Conservation (phyloP, 2,797 vertebrate genomes). For the Euthynnus affinis region DNA sequence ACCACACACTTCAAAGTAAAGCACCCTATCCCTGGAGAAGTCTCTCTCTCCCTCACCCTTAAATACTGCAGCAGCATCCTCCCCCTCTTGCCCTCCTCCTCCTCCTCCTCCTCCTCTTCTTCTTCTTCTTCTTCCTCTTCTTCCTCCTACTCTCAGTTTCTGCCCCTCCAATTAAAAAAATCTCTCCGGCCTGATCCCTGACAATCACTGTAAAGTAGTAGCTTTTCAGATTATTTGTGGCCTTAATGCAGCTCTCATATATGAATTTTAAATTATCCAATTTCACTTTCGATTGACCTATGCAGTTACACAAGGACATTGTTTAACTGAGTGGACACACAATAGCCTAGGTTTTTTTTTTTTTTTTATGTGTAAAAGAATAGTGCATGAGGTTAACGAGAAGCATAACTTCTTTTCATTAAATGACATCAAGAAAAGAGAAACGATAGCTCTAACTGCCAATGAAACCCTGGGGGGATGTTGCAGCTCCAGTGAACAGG, state of each 20-base stretch:
- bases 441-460: conserved; percentile 63
- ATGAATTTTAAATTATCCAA: conserved; percentile 50
- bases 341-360: conserved; percentile 12
- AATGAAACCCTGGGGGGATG: conserved; percentile 74
- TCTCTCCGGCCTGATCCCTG: conserved; percentile 39
- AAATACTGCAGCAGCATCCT: conserved; percentile 49
- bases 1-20: conserved; percentile 70
- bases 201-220: conserved; percentile 33
- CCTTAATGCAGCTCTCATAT: conserved; percentile 38
- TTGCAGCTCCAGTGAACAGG: conserved; percentile 85
- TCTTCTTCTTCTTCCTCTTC: background rate
- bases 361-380: conserved; percentile 48
- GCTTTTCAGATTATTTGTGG: conserved; percentile 31
- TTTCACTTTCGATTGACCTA: conserved; percentile 62
- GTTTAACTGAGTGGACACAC: conserved; percentile 33
- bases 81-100: conserved; percentile 14
- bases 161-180: conserved; percentile 65
- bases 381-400: conserved; percentile 55
- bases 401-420: conserved; percentile 56
- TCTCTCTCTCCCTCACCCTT: conserved; percentile 35
- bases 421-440: conserved; percentile 71
- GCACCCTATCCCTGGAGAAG: conserved; percentile 62
- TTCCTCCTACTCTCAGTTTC: conserved; percentile 20
- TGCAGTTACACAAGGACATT: conserved; percentile 43
- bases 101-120: background rate